Evolutionary conservation across 1,140 invertebrate genomes (phyloP), one percentile per base, ranked within the genome.

Genomic region (Medauroidea extradentata): DNA sequence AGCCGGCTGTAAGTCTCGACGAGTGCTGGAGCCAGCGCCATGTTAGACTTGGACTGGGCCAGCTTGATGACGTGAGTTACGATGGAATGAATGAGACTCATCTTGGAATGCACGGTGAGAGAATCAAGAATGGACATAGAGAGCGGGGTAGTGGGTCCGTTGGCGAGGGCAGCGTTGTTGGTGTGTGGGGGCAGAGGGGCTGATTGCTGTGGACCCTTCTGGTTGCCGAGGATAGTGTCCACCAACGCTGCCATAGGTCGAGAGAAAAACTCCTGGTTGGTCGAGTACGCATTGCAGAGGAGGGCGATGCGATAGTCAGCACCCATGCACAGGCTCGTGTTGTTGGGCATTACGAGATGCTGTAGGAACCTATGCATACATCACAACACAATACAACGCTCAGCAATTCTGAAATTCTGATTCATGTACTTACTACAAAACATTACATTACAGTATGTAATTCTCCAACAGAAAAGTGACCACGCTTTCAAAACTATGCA

Each of bases 21-120:
- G 0, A 98, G 75, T 0, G 94, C 93, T 2, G 96, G 94, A 1
- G 94, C 87, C 55, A 96, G 78, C 53, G 87, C 85, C 65, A 91
- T 83, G 29, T 84, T 88, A 0, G 86, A 85, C 70, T 96, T 96
- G 3, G 86, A 87, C 63, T 94, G 89, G 0, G 92, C 91, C 53
- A 91, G 78, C 71, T 94, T 94, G 14, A 93, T 90, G 1, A 96
- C 88, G 67, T 94, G 87, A 1, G 89, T 89, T 0, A 94, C 91
- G 65, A 95, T 95, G 49, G 88, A 90, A 68, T 98, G 94, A 56
- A 98, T 96, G n/a, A 98, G 75, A 61, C 92, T 95, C 95, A 98
- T 98, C 75, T 98, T 98, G 0, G 93, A 93, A 73, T 98, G 94
- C 11, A 97, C 90, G 0, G 96, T 97, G 14, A 98, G 73, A n/a